Evolutionary conservation across 2,888 invertebrate genomes (phyloP), one percentile per base, ranked within the genome.

Genomic region (Habroteleia sp.): DNA sequence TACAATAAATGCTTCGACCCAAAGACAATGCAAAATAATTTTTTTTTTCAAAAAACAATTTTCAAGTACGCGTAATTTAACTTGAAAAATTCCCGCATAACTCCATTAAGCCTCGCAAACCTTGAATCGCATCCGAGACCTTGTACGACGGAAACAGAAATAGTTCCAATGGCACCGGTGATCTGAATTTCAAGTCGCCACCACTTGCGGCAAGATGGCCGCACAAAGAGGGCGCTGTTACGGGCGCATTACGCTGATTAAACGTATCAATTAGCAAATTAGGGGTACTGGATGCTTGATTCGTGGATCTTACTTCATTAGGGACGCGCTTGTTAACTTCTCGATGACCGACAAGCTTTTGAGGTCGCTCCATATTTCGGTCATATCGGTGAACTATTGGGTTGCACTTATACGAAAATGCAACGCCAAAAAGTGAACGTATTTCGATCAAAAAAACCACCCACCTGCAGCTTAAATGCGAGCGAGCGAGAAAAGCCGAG

Each of bases 191-290:
- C 63, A 63, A 23, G 63, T 42, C 52, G 65, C 65, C 33, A 16
- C 35, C 65, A 52, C 42, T 42, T 65, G 13, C 54, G 44, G n/a
- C 33, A 50, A 58, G 25, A 52, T 63, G 63, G 63, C 42, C 23
- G 39, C 17, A 16, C 42, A 25, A 16, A 50, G 58, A 42, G 41
- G 50, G 50, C 50, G 37, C 44, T 46, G 48, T 48, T 33, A 58
- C 31, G 33, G 37, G 37, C 16, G 54, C 54, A 71, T 62, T 62
- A 60, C 52, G 37, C 31, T 52, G 69, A 71, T 62, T 71, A 62
- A 62, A 62, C 62, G 69, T 52, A 54, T 62, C 69, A 71, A 71
- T 71, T 71, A 71, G 69, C 62, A 62, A 62, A 71, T 62, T 71
- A 54, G 17, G 13, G 63, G 20, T 25, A 35, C 31, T 62, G 39